Evolutionary conservation across 2,113 vertebrate genomes (phyloP).

Genomic region (Aplodontia rufa): DNA sequence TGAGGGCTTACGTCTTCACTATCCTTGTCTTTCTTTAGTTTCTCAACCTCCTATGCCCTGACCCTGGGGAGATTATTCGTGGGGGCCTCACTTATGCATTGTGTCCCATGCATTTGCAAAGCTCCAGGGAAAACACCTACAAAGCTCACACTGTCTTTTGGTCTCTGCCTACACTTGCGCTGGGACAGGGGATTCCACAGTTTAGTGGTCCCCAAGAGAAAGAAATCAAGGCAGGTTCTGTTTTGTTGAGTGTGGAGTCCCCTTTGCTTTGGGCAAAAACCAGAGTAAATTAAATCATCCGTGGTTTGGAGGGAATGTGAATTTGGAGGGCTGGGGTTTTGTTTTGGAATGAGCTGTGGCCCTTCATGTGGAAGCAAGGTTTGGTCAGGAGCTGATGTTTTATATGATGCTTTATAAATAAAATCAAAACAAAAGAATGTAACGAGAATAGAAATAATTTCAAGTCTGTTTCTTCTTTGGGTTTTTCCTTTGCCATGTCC

Average conservation of each 20-base stretch:
- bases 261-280: neutral
- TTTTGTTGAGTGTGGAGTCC: neutral
- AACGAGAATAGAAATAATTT: neutral
- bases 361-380: neutral
- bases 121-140: neutral
- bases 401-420: neutral
- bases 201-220: neutral
- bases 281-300: neutral
- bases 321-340: neutral
- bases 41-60: neutral
- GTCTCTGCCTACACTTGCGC: too few relatives aligned
- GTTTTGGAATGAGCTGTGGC: neutral
- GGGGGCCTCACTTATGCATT: rapidly evolving
- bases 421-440: neutral
- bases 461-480: neutral
- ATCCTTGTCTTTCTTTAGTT: neutral
- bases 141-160: neutral
- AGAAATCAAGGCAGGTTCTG: neutral
- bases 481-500: neutral
- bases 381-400: neutral
- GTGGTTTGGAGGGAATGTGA: neutral
- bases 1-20: neutral
- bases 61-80: too few relatives aligned
- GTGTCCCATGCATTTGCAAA: neutral
- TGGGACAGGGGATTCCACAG: neutral